A percentile compares a stretch with the other conserved stretches of the same genome.
Evolutionary conservation across 2,888 invertebrate genomes (phyloP).

Genomic region (Sinodicranocentrus sp.): DNA sequence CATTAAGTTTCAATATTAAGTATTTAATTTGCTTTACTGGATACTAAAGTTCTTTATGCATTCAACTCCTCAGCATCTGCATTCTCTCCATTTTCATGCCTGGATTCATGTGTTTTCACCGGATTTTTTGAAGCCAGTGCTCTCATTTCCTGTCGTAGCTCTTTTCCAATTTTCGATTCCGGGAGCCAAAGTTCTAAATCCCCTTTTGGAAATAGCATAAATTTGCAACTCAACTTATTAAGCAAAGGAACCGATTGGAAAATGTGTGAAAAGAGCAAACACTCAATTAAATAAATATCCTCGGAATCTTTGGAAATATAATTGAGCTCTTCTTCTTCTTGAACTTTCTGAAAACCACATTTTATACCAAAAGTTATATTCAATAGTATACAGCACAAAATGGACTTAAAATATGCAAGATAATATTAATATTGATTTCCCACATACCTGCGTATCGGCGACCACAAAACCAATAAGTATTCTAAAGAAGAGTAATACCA

Average conservation of each 20-base stretch:
- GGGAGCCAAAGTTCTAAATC: constrained; percentile 17
- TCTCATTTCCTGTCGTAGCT: constrained; percentile 14
- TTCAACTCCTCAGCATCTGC: no score
- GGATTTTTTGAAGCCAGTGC: constrained; percentile 27
- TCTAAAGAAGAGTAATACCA: constrained; percentile 37
- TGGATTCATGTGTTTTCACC: constrained; percentile 7
- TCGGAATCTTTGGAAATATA: constrained; percentile 40
- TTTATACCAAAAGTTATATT: neutral
- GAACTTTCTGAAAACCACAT: constrained; percentile 39
- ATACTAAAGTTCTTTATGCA: no score
- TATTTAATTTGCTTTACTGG: no score
- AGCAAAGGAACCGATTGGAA: neutral
- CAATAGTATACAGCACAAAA: no score
- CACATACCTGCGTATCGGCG: constrained; percentile 43
- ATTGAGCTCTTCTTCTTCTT: constrained; percentile 45
- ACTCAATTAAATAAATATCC: constrained; percentile 35
- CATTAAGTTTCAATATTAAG: no score
- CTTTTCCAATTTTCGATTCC: constrained; percentile 18
- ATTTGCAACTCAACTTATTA: neutral
- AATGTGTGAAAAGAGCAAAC: constrained; percentile 10
- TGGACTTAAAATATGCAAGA: no score
- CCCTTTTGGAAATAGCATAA: constrained; percentile 7
- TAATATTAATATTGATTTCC: neutral
- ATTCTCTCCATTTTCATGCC: no score
- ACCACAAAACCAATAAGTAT: constrained; percentile 53